Percentiles rank a stretch among this genome's conserved stretches.
These are phyloP conservation scores for Anthoptus insignis DNA, from an alignment of 2,888 invertebrate genomes.

Conservation along the genomic window DNA sequence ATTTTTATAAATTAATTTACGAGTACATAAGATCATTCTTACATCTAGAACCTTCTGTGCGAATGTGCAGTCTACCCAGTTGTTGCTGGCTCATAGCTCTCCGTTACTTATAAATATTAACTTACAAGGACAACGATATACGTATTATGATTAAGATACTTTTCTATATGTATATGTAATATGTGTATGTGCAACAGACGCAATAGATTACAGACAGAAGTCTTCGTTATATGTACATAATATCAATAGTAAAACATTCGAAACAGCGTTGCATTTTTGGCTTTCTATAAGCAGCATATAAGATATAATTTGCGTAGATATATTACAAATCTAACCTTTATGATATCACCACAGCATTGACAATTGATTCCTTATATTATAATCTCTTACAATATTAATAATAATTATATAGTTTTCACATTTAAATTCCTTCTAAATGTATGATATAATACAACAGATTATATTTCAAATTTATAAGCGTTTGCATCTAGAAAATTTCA, in stretches of 20 bases:
- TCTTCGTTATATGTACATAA: too few species aligned
- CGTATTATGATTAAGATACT: too few species aligned
- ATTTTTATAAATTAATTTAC: too few species aligned
- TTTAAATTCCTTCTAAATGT: slow-evolving; percentile 19
- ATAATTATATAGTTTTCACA: slow-evolving; percentile 25
- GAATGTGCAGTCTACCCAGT: slow-evolving; percentile 12
- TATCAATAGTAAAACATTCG: slow-evolving; percentile 6
- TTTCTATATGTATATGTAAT: too few species aligned
- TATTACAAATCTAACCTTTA: slow-evolving; percentile 63
- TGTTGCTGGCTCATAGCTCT: not conserved
- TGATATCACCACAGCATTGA: slow-evolving; percentile 76
- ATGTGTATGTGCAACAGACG: slow-evolving; percentile 8
- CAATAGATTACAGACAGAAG: not conserved
- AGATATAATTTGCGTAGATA: slow-evolving; percentile 13
- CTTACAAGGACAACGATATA: not conserved
- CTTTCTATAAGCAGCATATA: slow-evolving; percentile 21
- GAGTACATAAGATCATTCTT: too few species aligned
- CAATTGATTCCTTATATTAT: slow-evolving; percentile 47
- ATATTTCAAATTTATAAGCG: slow-evolving; percentile 15
- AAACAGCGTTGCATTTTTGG: slow-evolving; percentile 16
- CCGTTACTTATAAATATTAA: too few species aligned
- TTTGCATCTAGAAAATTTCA: not conserved
- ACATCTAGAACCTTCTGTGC: too few species aligned
- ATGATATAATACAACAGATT: not conserved
- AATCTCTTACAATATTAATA: slow-evolving; percentile 16